These are phyloP conservation scores for Drosophila meridionalis DNA, from an alignment of 2,888 invertebrate species.

Conservation along the genomic window DNA sequence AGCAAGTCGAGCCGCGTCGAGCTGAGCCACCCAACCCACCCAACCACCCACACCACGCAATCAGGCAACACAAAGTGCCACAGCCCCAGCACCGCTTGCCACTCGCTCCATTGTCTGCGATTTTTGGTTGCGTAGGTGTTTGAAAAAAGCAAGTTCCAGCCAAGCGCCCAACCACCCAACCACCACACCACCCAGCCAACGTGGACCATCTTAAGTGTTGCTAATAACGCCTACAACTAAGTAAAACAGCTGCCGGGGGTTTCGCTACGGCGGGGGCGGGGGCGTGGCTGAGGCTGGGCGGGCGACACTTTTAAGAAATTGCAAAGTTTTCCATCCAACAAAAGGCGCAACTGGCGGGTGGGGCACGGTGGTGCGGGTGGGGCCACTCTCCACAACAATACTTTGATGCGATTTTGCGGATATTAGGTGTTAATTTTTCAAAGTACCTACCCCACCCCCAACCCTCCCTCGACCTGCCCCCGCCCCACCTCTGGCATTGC, in stretches of 20 bases:
- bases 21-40: slow-evolving; percentile 15
- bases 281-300: neutral
- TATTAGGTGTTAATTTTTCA: slow-evolving; percentile 81
- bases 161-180: neutral
- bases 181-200: neutral
- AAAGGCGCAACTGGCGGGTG: slow-evolving; percentile 38
- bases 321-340: slow-evolving; percentile 72
- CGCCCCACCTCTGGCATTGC: slow-evolving; percentile 51
- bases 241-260: slow-evolving; percentile 67
- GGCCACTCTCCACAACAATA: slow-evolving; percentile 61
- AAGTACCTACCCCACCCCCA: slow-evolving; percentile 50
- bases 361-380: neutral
- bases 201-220: slow-evolving; percentile 69
- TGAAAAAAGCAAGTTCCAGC: slow-evolving; percentile 49
- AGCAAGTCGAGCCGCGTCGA: slow-evolving; percentile 19
- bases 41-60: slow-evolving; percentile 12
- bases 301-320: slow-evolving; percentile 78
- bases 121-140: slow-evolving; percentile 65
- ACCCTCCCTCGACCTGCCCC: neutral
- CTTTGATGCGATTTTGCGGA: slow-evolving; percentile 82
- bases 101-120: slow-evolving; percentile 49
- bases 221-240: slow-evolving; percentile 79
- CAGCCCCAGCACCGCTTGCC: slow-evolving; percentile 13
- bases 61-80: slow-evolving; percentile 24
- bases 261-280: neutral